These are phyloP conservation scores for Rostratula benghalensis DNA, from an alignment of 2,113 vertebrate genomes.

Conservation along the genomic window DNA sequence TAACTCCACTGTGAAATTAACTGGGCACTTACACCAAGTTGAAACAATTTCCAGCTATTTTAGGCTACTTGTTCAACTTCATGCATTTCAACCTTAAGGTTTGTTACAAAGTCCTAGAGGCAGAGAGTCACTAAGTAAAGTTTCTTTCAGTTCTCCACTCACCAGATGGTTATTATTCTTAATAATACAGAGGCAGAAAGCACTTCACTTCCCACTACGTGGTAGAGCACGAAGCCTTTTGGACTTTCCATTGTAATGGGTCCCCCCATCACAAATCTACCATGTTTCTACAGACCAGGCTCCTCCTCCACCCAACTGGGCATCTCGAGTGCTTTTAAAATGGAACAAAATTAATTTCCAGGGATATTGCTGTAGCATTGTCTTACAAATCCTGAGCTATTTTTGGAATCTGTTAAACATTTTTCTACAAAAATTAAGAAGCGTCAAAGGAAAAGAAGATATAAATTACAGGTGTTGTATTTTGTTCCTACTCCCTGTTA, in stretches of 20 bases:
- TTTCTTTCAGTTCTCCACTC: not conserved
- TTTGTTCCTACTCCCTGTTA: not conserved
- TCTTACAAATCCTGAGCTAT: not conserved
- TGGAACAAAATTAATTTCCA: not conserved
- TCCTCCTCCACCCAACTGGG: not conserved
- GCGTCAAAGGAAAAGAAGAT: not conserved
- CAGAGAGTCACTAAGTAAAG: not conserved
- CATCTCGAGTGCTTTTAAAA: not conserved
- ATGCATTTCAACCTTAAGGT: conserved; percentile 13
- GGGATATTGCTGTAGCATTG: not conserved
- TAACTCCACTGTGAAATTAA: conserved; percentile 47
- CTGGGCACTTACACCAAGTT: not conserved
- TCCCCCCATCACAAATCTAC: not conserved
- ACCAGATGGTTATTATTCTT: conserved; percentile 19
- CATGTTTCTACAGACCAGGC: not conserved
- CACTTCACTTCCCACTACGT: not conserved
- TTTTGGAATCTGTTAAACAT: not conserved
- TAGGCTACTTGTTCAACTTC: conserved; percentile 29
- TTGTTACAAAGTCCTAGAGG: not conserved
- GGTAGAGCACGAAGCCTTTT: not conserved
- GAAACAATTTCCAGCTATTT: conserved; percentile 45
- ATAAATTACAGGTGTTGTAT: not conserved
- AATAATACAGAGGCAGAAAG: not conserved
- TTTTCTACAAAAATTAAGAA: not conserved
- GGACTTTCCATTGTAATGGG: not conserved